phyloP scores from a whole-genome alignment of 2,113 vertebrate genomes.

The Sphyrna mokarran region DNA sequence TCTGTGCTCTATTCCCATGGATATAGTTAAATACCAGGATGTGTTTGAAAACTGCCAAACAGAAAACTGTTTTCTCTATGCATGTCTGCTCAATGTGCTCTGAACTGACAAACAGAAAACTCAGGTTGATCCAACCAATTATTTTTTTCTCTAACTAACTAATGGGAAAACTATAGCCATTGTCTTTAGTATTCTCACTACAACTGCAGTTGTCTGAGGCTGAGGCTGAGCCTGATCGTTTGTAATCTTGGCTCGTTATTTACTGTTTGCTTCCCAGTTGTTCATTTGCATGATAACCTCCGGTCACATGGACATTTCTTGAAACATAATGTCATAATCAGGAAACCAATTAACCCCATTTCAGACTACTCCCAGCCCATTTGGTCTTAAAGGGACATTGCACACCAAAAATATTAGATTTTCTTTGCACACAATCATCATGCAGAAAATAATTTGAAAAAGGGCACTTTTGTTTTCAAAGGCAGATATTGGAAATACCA shows the following conservation, averaged over 20 bases:
- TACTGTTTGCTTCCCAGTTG: not conserved
- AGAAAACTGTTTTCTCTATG: not conserved
- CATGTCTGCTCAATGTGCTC: not conserved
- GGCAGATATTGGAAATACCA: not conserved
- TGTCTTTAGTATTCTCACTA: no score
- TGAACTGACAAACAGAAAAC: not conserved
- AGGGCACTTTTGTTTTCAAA: not conserved
- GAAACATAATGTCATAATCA: not conserved
- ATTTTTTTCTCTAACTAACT: not conserved
- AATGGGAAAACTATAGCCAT: not conserved
- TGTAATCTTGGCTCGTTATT: not conserved
- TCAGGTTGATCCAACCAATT: not conserved
- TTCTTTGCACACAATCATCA: not conserved
- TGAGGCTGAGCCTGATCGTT: no score
- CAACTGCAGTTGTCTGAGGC: no score
- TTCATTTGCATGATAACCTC: not conserved
- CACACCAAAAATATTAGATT: no score
- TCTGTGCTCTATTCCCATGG: not conserved
- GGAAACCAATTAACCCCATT: not conserved
- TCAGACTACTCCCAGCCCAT: not conserved
- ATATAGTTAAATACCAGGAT: not conserved
- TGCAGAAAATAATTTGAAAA: not conserved
- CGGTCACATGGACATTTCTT: not conserved
- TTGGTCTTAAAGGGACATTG: not conserved
- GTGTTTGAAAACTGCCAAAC: not conserved